Evolutionary conservation across 1,140 invertebrate genomes (phyloP).

Genomic region (Potamilus streckersoni): DNA sequence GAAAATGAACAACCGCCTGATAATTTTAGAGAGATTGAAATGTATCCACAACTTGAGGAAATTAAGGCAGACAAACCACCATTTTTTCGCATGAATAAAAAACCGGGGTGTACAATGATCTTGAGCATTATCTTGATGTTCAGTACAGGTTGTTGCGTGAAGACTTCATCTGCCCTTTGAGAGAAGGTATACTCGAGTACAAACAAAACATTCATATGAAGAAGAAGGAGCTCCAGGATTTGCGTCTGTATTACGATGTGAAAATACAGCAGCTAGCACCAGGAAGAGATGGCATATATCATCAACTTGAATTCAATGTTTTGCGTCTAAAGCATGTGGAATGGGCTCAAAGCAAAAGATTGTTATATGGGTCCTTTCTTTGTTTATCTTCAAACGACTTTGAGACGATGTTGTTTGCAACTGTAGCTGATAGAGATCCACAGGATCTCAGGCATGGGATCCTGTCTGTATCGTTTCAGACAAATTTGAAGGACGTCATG

Average conservation of each 20-base stretch:
- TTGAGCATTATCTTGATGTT: conserved; percentile 80
- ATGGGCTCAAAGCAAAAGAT: conserved; percentile 70
- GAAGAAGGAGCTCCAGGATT: conserved; percentile 30
- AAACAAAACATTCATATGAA: conserved; percentile 11
- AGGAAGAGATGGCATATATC: conserved; percentile 34
- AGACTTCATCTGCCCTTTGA: conserved; percentile 71
- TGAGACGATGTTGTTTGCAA: conserved; percentile 76
- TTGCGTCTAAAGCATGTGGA: conserved; percentile 42
- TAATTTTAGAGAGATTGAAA: conserved; percentile 57
- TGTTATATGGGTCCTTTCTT: conserved; percentile 79
- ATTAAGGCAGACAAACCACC: conserved; percentile 30
- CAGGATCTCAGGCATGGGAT: conserved; percentile 35
- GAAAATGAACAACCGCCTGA: conserved; percentile 47
- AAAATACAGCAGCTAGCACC: conserved; percentile 33
- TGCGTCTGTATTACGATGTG: conserved; percentile 52
- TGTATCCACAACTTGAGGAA: conserved; percentile 58
- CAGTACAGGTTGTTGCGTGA: conserved; percentile 81
- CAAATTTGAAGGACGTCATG: conserved; percentile 10
- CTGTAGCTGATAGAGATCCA: conserved; percentile 73
- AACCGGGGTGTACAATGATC: conserved; percentile 73
- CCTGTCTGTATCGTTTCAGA: conserved; percentile 61
- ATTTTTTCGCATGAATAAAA: conserved; percentile 74
- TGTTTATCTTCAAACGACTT: conserved; percentile 79
- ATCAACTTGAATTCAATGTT: conserved; percentile 53
- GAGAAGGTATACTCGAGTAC: conserved; percentile 59